Conservation (phyloP, 2,888 invertebrate species). For the Sarcophaga rosellei region DNA sequence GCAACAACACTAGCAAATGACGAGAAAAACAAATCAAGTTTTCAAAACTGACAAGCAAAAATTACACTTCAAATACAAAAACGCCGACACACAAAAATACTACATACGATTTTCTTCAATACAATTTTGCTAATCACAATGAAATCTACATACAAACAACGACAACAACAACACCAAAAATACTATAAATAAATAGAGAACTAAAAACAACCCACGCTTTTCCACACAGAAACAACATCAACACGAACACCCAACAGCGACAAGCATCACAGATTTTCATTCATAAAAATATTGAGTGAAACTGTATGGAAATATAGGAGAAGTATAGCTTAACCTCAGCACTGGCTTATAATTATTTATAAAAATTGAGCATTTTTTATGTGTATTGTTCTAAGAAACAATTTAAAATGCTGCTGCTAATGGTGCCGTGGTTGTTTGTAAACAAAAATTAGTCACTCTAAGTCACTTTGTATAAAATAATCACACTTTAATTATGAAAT, state of each 20-base stretch:
- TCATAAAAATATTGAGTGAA: slow-evolving; percentile 46
- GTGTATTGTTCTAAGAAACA: slow-evolving; percentile 19
- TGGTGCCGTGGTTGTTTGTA: neutral
- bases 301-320: neutral
- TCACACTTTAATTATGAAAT: slow-evolving; percentile 29
- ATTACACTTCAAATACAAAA: slow-evolving; percentile 65
- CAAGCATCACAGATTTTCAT: slow-evolving; percentile 38
- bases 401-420: neutral
- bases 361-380: slow-evolving; percentile 2
- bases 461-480: slow-evolving; percentile 22
- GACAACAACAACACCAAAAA: neutral
- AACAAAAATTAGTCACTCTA: slow-evolving; percentile 44
- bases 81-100: slow-evolving; percentile 62
- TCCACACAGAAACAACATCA: neutral
- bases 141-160: slow-evolving; percentile 43
- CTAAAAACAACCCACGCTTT: slow-evolving; percentile 42
- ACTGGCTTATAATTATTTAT: too few species aligned
- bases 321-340: neutral
- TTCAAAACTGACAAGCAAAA: slow-evolving; percentile 63
- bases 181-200: neutral
- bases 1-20: too few species aligned
- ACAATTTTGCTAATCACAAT: slow-evolving; percentile 30
- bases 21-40: slow-evolving; percentile 44
- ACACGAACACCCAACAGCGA: neutral
- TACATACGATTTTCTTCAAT: slow-evolving; percentile 24